Conservation (phyloP, 35 echinoderm and acorn worm genomes). For the Holothuria glaberrima region DNA sequence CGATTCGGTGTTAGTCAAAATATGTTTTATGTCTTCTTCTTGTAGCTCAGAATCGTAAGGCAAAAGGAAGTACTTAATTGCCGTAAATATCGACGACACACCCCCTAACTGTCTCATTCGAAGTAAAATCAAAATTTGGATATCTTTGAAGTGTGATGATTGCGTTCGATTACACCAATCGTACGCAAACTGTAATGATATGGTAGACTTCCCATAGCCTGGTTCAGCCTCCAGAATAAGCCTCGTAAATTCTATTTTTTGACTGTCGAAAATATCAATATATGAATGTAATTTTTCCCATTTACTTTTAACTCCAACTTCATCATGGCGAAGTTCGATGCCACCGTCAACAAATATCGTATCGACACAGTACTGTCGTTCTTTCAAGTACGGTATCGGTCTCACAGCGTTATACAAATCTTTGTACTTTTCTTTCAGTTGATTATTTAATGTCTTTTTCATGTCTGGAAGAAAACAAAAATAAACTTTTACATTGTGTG, state of each 20-base stretch:
- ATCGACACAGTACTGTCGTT: background rate
- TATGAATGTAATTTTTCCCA: slow-evolving; percentile 5
- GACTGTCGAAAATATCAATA: background rate
- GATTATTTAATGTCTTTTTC: background rate
- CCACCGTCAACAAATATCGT: slow-evolving; percentile 28
- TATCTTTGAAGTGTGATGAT: background rate
- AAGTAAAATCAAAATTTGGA: background rate
- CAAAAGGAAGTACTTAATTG: slow-evolving; percentile 1
- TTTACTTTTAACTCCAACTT: background rate
- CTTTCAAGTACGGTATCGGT: slow-evolving; percentile 15
- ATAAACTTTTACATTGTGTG: background rate
- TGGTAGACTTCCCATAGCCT: slow-evolving; percentile 1
- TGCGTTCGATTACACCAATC: background rate
- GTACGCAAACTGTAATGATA: background rate
- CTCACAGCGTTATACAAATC: slow-evolving; percentile 17
- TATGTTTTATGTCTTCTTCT: background rate
- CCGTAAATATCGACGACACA: background rate
- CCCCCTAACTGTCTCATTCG: background rate
- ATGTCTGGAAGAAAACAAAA: background rate
- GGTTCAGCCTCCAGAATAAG: slow-evolving; percentile 6
- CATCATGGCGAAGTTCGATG: background rate
- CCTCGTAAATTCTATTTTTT: background rate
- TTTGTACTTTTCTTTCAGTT: slow-evolving; percentile 4
- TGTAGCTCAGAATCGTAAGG: background rate
- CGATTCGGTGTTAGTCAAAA: background rate